Evolutionary conservation across 2,888 invertebrate genomes (phyloP).

Genomic region (Amiota communis): DNA sequence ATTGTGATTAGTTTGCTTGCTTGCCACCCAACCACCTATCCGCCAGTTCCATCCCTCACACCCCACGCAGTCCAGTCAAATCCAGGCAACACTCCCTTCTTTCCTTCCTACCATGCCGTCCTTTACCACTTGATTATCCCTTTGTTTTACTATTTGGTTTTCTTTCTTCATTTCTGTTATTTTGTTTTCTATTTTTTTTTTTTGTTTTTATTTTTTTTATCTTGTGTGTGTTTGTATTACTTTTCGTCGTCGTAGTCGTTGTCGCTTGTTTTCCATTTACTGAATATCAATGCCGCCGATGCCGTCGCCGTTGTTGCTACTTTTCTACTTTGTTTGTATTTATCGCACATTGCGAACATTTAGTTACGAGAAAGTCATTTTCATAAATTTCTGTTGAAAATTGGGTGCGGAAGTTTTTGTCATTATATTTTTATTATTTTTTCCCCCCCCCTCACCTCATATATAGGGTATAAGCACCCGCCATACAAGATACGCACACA

Average conservation of each 20-base stretch:
- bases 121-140: too few relatives aligned
- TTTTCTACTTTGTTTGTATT: background rate
- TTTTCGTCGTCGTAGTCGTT: constrained; percentile 8
- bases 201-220: background rate
- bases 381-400: constrained; percentile 57
- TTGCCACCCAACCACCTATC: constrained; percentile 28
- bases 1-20: constrained; percentile 65
- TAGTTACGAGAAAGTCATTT: constrained; percentile 58
- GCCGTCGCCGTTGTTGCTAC: background rate
- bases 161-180: background rate
- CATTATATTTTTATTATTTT: constrained; percentile 27
- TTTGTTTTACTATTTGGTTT: background rate
- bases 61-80: background rate
- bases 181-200: background rate
- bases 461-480: too few relatives aligned
- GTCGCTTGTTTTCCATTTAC: background rate
- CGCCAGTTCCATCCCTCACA: background rate
- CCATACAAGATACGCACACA: too few relatives aligned
- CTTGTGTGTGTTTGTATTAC: background rate
- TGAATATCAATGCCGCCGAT: background rate
- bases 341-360: constrained; percentile 52
- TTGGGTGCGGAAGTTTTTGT: constrained; percentile 32
- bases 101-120: too few relatives aligned
- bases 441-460: background rate
- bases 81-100: background rate